phyloP scores from a whole-genome alignment of 2,888 invertebrate species.

The Neoascia interrupta region DNA sequence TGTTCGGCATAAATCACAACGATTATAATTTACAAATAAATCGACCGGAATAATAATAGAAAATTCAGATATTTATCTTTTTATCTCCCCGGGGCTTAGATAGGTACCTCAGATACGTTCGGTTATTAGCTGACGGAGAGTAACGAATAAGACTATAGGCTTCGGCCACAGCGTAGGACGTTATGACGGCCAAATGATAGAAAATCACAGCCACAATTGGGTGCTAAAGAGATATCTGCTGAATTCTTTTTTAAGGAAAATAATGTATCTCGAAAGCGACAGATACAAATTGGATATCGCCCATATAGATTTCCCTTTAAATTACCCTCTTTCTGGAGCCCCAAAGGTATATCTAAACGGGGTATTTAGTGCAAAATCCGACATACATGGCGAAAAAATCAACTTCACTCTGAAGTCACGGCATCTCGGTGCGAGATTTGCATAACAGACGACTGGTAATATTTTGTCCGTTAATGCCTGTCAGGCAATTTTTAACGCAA shows the following conservation, averaged over 20 bases:
- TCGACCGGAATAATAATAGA: slow-evolving; percentile 64
- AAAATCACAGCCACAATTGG: slow-evolving; percentile 67
- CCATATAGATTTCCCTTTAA: slow-evolving; percentile 67
- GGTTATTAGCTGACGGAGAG: slow-evolving; percentile 27
- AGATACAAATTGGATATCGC: slow-evolving; percentile 68
- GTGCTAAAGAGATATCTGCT: slow-evolving; percentile 63
- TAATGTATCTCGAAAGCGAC: slow-evolving; percentile 47
- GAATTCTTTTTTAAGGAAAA: not conserved
- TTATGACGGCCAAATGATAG: slow-evolving; percentile 67
- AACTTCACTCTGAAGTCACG: slow-evolving; percentile 12
- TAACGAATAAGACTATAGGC: not conserved
- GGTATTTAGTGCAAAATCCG: slow-evolving; percentile 56
- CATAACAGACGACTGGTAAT: slow-evolving; percentile 66
- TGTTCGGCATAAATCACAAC: slow-evolving; percentile 42
- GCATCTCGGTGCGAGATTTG: slow-evolving; percentile 49
- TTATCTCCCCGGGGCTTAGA: slow-evolving; percentile 28
- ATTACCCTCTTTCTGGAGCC: slow-evolving; percentile 38
- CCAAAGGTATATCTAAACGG: slow-evolving; percentile 35
- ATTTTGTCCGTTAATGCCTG: slow-evolving; percentile 68
- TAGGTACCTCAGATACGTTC: slow-evolving; percentile 26
- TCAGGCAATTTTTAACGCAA: slow-evolving; percentile 69
- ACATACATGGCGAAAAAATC: slow-evolving; percentile 25
- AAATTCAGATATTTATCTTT: slow-evolving; percentile 67
- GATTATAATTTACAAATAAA: slow-evolving; percentile 65
- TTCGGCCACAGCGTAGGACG: slow-evolving; percentile 37